These are phyloP conservation scores for Alexandromys oeconomus DNA, from an alignment of 2,797 vertebrate genomes.

Conservation along the genomic window DNA sequence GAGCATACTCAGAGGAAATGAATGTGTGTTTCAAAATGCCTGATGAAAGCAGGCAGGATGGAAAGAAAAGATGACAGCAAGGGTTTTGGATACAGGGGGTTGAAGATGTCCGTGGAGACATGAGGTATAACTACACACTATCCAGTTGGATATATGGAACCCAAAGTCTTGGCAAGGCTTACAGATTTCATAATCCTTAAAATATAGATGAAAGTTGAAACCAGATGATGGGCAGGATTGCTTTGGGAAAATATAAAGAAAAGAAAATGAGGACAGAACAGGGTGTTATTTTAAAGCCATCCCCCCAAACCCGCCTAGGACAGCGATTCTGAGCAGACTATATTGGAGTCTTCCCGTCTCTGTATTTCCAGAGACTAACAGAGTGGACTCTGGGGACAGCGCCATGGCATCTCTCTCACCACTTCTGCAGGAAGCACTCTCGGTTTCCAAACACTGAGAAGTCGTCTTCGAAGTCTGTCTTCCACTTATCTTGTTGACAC, in stretches of 20 bases:
- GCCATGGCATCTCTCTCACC: background rate
- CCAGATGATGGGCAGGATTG: conserved; percentile 48
- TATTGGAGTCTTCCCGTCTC: background rate
- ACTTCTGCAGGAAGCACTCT: background rate
- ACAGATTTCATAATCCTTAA: conserved; percentile 60
- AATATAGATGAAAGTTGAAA: conserved; percentile 59
- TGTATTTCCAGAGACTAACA: background rate
- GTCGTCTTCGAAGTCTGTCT: background rate
- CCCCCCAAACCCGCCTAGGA: background rate
- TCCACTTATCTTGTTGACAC: background rate
- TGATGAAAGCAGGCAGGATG: background rate
- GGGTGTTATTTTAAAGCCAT: conserved; percentile 34
- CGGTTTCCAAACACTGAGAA: background rate
- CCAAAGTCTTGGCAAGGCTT: conserved; percentile 35
- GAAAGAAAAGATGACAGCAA: background rate
- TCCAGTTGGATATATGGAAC: background rate
- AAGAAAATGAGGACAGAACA: conserved; percentile 8
- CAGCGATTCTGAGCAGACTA: background rate
- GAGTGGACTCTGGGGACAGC: background rate
- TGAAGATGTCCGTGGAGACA: background rate
- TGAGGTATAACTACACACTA: background rate
- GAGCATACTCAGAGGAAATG: background rate
- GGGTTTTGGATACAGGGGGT: background rate
- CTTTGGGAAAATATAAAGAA: conserved; percentile 23
- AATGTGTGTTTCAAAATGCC: background rate